Evolutionary conservation across 2,797 vertebrate genomes (phyloP).

Genomic region (Labeo calbasu): DNA sequence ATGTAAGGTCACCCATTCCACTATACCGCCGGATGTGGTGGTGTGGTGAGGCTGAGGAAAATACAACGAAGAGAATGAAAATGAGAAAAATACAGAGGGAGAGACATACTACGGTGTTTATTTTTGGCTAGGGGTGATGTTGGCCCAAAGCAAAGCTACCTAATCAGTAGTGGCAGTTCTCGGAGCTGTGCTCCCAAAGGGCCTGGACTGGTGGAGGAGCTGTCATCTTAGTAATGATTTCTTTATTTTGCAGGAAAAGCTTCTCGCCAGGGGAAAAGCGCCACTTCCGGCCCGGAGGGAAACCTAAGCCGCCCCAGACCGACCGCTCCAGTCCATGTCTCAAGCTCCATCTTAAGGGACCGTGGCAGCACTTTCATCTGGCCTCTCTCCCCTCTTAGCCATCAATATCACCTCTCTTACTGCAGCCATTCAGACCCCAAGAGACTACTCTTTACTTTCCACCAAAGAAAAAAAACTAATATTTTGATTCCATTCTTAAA

Average conservation of each 20-base stretch:
- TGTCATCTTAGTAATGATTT: slow-evolving; percentile 87
- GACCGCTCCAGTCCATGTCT: slow-evolving; percentile 77
- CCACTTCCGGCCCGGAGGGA: slow-evolving; percentile 80
- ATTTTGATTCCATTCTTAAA: slow-evolving; percentile 52
- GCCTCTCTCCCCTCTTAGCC: slow-evolving; percentile 77
- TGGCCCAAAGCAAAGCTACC: slow-evolving; percentile 60
- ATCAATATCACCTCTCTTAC: slow-evolving; percentile 75
- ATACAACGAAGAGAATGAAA: background rate
- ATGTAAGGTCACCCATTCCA: slow-evolving; percentile 21
- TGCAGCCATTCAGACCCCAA: slow-evolving; percentile 64
- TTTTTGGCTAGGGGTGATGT: slow-evolving; percentile 64
- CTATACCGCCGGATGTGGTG: background rate
- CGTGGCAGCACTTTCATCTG: slow-evolving; percentile 78
- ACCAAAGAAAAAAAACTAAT: slow-evolving; percentile 51
- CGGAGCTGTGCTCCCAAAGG: slow-evolving; percentile 61
- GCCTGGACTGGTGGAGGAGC: slow-evolving; percentile 71
- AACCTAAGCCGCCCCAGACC: slow-evolving; percentile 75
- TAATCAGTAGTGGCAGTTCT: slow-evolving; percentile 79
- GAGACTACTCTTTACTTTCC: slow-evolving; percentile 53
- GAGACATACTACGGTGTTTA: slow-evolving; percentile 62
- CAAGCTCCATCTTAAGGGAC: slow-evolving; percentile 72
- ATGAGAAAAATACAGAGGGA: slow-evolving; percentile 11
- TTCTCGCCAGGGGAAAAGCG: slow-evolving; percentile 82
- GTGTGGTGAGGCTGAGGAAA: slow-evolving; percentile 4
- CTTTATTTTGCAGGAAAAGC: slow-evolving; percentile 88